Conservation (phyloP, 2,888 invertebrate species). For the Allolobophora icterica region DNA sequence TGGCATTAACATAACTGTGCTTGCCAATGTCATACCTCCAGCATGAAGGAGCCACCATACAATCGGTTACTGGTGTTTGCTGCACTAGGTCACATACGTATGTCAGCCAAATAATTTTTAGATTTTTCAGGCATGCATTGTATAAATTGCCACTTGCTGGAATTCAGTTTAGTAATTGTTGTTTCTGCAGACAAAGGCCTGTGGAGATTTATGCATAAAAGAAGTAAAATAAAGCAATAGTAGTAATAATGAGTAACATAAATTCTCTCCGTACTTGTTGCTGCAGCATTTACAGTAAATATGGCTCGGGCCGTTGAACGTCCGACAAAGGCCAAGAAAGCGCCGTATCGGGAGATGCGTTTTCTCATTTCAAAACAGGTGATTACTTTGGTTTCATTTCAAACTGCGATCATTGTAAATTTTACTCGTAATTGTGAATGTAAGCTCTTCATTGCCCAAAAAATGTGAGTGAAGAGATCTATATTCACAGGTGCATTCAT, state of each 20-base stretch:
- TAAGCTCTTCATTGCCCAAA: not conserved
- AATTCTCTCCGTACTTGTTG: not conserved
- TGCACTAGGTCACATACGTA: no score
- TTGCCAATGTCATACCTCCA: no score
- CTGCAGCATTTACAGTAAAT: conserved; percentile 9
- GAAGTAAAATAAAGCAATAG: no score
- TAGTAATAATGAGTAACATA: no score
- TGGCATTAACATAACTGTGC: no score
- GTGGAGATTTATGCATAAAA: no score
- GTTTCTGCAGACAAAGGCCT: not conserved
- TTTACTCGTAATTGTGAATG: not conserved
- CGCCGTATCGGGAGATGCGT: not conserved
- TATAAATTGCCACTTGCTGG: no score
- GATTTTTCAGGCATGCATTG: no score
- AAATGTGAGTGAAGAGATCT: not conserved
- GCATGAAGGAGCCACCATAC: no score
- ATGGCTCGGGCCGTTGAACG: not conserved
- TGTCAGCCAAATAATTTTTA: no score
- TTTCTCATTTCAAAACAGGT: conserved; percentile 27
- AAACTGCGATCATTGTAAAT: not conserved
- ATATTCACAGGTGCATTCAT: not conserved
- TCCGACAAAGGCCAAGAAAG: not conserved
- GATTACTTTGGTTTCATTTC: not conserved
- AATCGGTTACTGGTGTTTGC: no score
- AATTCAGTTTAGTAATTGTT: no score